Conservation (phyloP, 1,140 invertebrate genomes). For the Lysiphlebus fabarum region DNA sequence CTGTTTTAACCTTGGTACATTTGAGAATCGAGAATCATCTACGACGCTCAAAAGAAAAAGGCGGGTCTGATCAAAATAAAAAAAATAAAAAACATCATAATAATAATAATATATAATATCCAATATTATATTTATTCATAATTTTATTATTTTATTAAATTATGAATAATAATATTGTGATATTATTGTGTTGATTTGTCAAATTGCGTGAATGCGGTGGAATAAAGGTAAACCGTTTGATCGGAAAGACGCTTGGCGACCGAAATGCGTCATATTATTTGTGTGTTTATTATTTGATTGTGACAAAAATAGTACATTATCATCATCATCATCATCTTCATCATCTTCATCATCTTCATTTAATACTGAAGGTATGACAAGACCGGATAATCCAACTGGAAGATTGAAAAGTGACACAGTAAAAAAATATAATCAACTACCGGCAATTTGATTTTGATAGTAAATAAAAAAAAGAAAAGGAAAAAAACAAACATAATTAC, state of each 20-base stretch:
- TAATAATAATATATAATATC: not conserved
- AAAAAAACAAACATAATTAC: too few species aligned
- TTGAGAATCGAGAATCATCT: constrained; percentile 5
- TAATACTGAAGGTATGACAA: constrained; percentile 21
- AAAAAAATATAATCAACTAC: too few species aligned
- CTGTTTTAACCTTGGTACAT: constrained; percentile 4
- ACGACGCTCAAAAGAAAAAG: constrained; percentile 12
- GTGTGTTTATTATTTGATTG: not conserved
- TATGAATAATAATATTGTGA: not conserved
- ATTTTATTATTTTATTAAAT: not conserved
- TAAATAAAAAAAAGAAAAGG: too few species aligned
- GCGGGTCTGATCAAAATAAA: not conserved
- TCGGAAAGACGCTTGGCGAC: not conserved
- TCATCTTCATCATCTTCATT: not conserved
- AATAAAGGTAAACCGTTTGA: too few species aligned
- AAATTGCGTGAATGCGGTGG: too few species aligned
- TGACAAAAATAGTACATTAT: not conserved
- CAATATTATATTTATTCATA: not conserved
- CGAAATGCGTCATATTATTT: not conserved
- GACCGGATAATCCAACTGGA: constrained; percentile 26
- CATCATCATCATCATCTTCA: not conserved
- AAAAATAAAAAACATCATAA: too few species aligned
- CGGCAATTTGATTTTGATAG: too few species aligned
- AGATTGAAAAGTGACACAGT: constrained; percentile 25
- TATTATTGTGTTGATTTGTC: too few species aligned